These are phyloP conservation scores for Pungitius pungitius DNA, from an alignment of 2,113 vertebrate species.

Conservation along the genomic window DNA sequence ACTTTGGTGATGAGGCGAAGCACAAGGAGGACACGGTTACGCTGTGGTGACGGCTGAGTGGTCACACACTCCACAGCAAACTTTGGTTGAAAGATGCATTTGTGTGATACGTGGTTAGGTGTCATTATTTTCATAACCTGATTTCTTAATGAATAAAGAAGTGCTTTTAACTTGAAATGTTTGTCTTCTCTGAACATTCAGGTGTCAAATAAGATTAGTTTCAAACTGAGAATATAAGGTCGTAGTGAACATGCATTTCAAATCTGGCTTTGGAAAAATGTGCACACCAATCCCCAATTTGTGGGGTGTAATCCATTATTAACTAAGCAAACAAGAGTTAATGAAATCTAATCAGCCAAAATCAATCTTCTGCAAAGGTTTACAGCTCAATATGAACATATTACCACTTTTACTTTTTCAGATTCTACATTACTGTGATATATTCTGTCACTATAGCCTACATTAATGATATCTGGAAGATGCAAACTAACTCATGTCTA, in stretches of 20 bases:
- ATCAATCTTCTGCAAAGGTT: background rate
- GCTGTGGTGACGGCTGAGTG: constrained; percentile 29
- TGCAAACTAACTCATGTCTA: background rate
- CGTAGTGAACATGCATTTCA: background rate
- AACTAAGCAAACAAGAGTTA: background rate
- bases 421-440: background rate
- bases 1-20: constrained; percentile 41
- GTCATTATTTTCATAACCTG: constrained; percentile 81
- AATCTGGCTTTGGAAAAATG: background rate
- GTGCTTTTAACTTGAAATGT: constrained; percentile 68
- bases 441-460: background rate
- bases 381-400: background rate
- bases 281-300: background rate
- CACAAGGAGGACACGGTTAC: constrained; percentile 47
- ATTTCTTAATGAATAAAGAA: constrained; percentile 80
- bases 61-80: constrained; percentile 46
- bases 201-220: background rate
- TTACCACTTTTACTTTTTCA: background rate
- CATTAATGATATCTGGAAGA: background rate
- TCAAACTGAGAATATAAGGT: background rate
- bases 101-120: constrained; percentile 70
- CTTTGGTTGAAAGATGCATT: constrained; percentile 59
- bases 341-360: background rate
- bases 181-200: constrained; percentile 22
- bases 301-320: background rate